Evolutionary conservation across 2,797 vertebrate species (phyloP), one percentile per base, ranked within the genome.

Genomic region (Rhyacichthys aspro): DNA sequence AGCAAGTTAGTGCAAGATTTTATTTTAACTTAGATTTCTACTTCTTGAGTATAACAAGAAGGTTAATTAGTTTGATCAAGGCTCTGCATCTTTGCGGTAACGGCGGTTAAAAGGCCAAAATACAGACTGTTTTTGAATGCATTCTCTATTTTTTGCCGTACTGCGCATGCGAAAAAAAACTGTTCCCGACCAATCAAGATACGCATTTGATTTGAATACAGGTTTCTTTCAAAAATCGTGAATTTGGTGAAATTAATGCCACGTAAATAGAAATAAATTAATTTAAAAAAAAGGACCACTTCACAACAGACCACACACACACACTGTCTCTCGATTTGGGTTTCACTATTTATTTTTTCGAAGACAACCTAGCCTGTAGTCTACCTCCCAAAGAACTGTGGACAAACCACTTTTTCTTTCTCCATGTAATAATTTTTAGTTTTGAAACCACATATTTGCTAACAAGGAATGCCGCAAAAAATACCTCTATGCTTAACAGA

Each of bases 331-430:
- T 72, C 59, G 16, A 59, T 80, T 89, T 91, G 84, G 86, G 88
- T 96, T 96, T 97, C 94, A 96, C 95, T 93, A 94, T 99, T 99
- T 99, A 98, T 98, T 98, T 93, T 95, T 91, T 94, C 91, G 91
- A 96, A 94, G 94, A 96, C 94, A 95, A 94, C 94, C 94, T 96
- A 95, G 94, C 92, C 92, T 95, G 93, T 89, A 93, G 81, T 84
- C 94, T 93, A 95, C 90, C 78, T 91, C 88, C 82, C 87, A 91
- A 67, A n/a, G 9, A 7, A 89, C 91, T 92, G 93, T 91, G 91
- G 93, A 93, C 91, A 93, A 94, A 92, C 92, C 94, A 95, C 86
- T 87, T 90, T 84, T 82, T 93, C 86, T 87, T 90, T 84, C 81
- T 93, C 91, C 90, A 91, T 88, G 90, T 93, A 90, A 67, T 94